A percentile compares a stretch with the other conserved stretches of the same genome.
phyloP scores from a whole-genome alignment of 1,140 invertebrate genomes.

The Adoxophyes honmai region DNA sequence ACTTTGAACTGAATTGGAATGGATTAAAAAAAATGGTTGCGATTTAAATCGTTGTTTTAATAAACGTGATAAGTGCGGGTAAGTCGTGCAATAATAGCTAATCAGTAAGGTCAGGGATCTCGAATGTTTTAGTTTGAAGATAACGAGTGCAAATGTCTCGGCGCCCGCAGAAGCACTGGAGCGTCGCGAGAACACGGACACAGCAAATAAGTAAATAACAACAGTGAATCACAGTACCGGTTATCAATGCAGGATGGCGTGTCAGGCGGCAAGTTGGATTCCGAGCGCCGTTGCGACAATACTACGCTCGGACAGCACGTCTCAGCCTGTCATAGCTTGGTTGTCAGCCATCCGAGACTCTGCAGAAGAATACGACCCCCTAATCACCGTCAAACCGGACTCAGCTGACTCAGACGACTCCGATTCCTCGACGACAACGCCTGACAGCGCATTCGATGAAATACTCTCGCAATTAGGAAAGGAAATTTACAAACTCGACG shows the following conservation, averaged over 20 bases:
- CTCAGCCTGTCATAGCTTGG: constrained; percentile 62
- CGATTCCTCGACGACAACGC: constrained; percentile 31
- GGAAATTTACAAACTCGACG: constrained; percentile 70
- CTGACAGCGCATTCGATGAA: constrained; percentile 67
- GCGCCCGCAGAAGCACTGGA: constrained; percentile 33
- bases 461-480: constrained; percentile 69
- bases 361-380: constrained; percentile 70
- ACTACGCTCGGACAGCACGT: constrained; percentile 55
- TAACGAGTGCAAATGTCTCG: constrained; percentile 67
- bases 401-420: constrained; percentile 24
- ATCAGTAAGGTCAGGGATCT: constrained; percentile 11
- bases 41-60: no score
- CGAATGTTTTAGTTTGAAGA: constrained; percentile 29
- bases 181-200: constrained; percentile 14
- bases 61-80: neutral
- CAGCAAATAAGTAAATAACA: constrained; percentile 12
- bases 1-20: constrained; percentile 7
- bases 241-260: constrained; percentile 62
- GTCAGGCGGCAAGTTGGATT: constrained; percentile 73
- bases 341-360: constrained; percentile 50
- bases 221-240: constrained; percentile 67
- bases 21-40: no score
- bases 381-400: constrained; percentile 37
- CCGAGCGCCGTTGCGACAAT: constrained; percentile 59
- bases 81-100: constrained; percentile 11